These are phyloP conservation scores for Drosophila anceps DNA, from an alignment of 2,888 invertebrate species.

Conservation along the genomic window DNA sequence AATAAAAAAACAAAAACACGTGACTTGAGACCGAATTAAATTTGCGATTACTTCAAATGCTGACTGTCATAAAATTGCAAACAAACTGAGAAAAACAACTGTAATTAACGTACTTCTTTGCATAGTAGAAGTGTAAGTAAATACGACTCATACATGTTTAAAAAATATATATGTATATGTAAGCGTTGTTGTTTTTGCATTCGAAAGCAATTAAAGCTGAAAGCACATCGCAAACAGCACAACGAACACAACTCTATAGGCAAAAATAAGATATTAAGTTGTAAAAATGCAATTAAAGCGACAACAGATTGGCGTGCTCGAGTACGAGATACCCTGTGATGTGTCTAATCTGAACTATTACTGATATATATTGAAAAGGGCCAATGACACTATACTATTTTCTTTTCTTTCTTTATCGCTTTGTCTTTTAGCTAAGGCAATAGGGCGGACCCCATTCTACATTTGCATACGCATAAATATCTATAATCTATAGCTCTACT, in stretches of 20 bases:
- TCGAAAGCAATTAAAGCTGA: slow-evolving; percentile 32
- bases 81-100: slow-evolving; percentile 24
- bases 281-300: slow-evolving; percentile 1
- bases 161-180: not conserved
- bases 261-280: slow-evolving; percentile 14
- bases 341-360: not conserved
- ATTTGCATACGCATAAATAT: not conserved
- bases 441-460: too few species aligned
- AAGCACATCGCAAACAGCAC: slow-evolving; percentile 13
- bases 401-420: not conserved
- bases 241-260: slow-evolving; percentile 1
- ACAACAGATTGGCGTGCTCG: not conserved
- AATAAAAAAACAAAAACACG: slow-evolving; percentile 50
- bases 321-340: not conserved
- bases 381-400: too few species aligned
- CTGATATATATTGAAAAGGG: not conserved
- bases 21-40: slow-evolving; percentile 35
- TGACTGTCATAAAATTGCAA: slow-evolving; percentile 41
- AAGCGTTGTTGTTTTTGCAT: slow-evolving; percentile 6
- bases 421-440: not conserved
- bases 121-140: slow-evolving; percentile 1
- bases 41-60: slow-evolving; percentile 31
- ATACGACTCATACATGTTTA: not conserved
- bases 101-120: slow-evolving; percentile 52
- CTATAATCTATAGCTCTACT: not conserved